These are phyloP conservation scores for Zeuzera pyrina DNA, from an alignment of 2,888 invertebrate genomes.

Conservation along the genomic window DNA sequence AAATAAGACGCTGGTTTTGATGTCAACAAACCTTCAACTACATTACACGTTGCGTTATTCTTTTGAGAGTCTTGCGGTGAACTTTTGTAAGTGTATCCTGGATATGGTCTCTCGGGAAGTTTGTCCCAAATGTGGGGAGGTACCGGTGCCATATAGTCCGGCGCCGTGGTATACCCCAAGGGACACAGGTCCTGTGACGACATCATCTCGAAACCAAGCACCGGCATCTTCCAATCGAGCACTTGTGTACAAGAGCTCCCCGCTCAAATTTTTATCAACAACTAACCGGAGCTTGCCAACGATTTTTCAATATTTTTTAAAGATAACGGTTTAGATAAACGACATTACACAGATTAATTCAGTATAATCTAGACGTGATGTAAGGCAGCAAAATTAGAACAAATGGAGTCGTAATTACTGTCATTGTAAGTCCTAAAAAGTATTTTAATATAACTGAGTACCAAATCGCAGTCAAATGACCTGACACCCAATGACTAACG, in stretches of 20 bases:
- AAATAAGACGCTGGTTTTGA: too few species aligned
- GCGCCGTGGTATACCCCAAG: constrained; percentile 34
- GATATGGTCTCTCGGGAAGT: constrained; percentile 29
- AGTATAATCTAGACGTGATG: constrained; percentile 49
- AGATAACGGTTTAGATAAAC: constrained; percentile 24
- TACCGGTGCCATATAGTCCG: constrained; percentile 39
- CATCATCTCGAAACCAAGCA: constrained; percentile 51
- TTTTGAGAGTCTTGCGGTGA: too few species aligned
- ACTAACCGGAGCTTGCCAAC: constrained; percentile 24
- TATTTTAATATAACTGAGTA: too few species aligned
- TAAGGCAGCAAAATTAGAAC: constrained; percentile 28
- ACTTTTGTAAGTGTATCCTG: too few species aligned
- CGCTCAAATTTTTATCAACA: constrained; percentile 32
- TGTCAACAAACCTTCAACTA: too few species aligned
- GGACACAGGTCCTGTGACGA: constrained; percentile 49
- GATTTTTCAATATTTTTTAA: constrained; percentile 16
- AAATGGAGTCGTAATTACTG: too few species aligned
- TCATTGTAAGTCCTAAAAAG: too few species aligned
- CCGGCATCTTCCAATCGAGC: constrained; percentile 53
- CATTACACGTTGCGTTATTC: too few species aligned
- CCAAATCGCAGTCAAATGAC: constrained; percentile 32
- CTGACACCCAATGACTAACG: constrained; percentile 21
- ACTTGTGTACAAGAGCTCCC: constrained; percentile 23
- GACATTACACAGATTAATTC: constrained; percentile 20
- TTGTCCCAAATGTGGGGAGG: constrained; percentile 48